Evolutionary conservation across 2,113 vertebrate species (phyloP).

Genomic region (Podiceps cristatus): DNA sequence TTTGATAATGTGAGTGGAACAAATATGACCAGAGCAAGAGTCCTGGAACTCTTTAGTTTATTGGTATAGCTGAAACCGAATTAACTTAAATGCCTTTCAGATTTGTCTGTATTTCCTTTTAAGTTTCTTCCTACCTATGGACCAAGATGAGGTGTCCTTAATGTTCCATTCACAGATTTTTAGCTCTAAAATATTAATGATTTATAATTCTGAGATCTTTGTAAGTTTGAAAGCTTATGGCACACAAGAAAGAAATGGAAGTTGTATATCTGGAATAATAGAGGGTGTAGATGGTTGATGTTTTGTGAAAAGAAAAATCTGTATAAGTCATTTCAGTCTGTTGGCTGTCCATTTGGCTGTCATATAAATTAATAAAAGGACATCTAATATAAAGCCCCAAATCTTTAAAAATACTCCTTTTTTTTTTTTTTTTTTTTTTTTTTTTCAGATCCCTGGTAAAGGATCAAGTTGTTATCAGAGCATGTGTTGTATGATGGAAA

Average conservation of each 20-base stretch:
- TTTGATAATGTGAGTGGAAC: neutral
- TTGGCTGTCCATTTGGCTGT: neutral
- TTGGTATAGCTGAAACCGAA: neutral
- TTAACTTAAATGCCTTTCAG: neutral
- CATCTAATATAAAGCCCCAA: neutral
- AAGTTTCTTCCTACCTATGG: neutral
- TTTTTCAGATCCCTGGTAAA: neutral
- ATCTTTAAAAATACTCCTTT: neutral
- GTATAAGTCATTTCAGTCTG: neutral
- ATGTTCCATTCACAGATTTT: neutral
- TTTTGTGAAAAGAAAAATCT: neutral
- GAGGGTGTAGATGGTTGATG: neutral
- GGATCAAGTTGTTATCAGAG: neutral
- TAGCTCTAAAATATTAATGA: neutral
- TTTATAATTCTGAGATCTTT: neutral
- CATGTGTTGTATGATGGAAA: neutral
- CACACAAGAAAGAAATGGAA: neutral
- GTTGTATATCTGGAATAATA: neutral
- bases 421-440: neutral
- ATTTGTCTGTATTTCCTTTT: neutral
- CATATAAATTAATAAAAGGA: neutral
- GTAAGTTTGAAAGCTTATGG: neutral
- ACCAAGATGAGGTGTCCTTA: neutral
- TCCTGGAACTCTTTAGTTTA: neutral
- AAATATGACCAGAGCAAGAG: neutral